phyloP scores from a whole-genome alignment of 2,888 invertebrate genomes.

The Metallyticus violacea region DNA sequence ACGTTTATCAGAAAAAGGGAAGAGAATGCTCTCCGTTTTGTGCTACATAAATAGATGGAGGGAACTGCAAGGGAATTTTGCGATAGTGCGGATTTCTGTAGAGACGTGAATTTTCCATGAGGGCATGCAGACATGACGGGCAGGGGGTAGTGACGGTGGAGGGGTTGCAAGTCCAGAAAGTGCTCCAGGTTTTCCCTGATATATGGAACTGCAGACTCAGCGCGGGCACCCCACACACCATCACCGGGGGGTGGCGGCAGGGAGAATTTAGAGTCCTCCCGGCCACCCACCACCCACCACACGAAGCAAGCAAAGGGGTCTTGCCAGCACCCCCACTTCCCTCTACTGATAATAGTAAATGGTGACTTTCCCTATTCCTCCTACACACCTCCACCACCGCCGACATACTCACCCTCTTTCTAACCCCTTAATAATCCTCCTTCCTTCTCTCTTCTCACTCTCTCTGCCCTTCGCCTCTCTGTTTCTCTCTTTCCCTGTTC shows the following conservation, averaged over 20 bases:
- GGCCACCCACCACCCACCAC: neutral
- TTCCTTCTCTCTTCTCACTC: conserved; percentile 7
- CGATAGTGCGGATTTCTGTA: conserved; percentile 33
- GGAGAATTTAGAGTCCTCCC: neutral
- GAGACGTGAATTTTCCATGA: conserved; percentile 31
- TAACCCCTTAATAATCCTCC: conserved; percentile 18
- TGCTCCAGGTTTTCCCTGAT: conserved; percentile 27
- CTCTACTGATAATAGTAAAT: conserved; percentile 27
- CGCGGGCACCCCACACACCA: neutral
- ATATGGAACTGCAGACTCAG: conserved; percentile 29
- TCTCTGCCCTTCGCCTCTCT: neutral
- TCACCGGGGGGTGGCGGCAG: neutral
- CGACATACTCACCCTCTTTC: conserved; percentile 16
- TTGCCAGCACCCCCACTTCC: neutral
- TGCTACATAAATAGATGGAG: neutral
- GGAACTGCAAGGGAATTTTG: conserved; percentile 15
- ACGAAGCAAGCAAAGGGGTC: conserved; percentile 9
- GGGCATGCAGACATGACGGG: conserved; percentile 19
- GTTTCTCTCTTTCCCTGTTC: neutral
- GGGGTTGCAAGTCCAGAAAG: conserved; percentile 21
- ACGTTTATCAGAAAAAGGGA: neutral
- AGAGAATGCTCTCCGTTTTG: neutral
- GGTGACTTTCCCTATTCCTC: conserved; percentile 20
- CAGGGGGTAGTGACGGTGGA: neutral
- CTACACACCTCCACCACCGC: neutral